Conservation (phyloP, 2,113 vertebrate genomes). For the Vicugna pacos region DNA sequence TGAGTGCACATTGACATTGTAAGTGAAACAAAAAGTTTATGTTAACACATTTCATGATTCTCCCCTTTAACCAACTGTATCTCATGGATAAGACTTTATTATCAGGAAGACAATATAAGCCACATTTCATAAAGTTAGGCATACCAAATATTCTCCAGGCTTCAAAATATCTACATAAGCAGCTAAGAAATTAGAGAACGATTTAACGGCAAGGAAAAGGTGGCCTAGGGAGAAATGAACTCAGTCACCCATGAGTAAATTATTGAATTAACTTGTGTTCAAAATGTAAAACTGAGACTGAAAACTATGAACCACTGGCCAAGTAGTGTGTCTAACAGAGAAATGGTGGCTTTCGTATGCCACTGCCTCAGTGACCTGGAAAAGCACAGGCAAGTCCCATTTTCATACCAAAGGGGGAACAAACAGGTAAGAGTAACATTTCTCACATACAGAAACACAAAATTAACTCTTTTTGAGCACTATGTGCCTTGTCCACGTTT, state of each 20-base stretch:
- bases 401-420: not conserved
- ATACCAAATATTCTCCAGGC: not conserved
- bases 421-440: not conserved
- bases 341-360: not conserved
- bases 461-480: not conserved
- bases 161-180: not conserved
- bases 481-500: not conserved
- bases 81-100: not conserved
- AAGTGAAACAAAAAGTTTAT: not conserved
- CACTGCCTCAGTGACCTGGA: not conserved
- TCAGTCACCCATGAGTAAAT: not conserved
- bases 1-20: not conserved
- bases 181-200: not conserved
- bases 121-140: not conserved
- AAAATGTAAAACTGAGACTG: not conserved
- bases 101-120: not conserved
- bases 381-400: not conserved
- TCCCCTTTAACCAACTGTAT: not conserved
- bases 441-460: not conserved
- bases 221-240: not conserved
- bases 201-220: not conserved
- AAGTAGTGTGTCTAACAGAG: not conserved
- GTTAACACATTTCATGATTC: not conserved
- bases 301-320: not conserved
- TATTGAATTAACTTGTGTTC: not conserved